phyloP scores from a whole-genome alignment of 2,888 invertebrate genomes.

The Dasypogon diadema region DNA sequence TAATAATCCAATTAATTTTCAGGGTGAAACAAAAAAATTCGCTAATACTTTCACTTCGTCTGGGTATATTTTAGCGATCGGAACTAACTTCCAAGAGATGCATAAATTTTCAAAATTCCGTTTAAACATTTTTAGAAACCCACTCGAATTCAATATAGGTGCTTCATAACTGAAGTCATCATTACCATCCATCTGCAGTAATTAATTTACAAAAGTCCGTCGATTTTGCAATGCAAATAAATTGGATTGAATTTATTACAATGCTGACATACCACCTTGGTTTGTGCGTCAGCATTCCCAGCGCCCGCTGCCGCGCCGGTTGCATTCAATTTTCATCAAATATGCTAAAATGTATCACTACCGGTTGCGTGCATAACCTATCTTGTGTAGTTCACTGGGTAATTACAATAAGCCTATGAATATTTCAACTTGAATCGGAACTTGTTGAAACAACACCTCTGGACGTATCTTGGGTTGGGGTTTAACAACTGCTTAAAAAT shows the following conservation, averaged over 20 bases:
- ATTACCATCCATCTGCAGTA: no score
- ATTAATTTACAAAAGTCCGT: no score
- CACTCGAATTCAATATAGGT: no score
- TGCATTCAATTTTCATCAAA: background rate
- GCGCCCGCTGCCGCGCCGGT: background rate
- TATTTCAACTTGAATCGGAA: background rate
- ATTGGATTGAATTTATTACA: conserved; percentile 14
- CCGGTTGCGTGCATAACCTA: background rate
- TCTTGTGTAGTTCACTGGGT: background rate
- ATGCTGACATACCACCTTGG: background rate
- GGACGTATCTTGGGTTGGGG: background rate
- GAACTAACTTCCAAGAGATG: no score
- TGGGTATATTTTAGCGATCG: no score
- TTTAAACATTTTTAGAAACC: no score
- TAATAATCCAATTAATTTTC: no score
- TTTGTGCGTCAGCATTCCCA: background rate
- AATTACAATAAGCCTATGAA: background rate
- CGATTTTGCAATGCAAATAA: background rate
- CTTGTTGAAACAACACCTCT: conserved; percentile 5
- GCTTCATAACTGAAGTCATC: no score
- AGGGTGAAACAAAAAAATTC: no score
- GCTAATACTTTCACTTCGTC: no score
- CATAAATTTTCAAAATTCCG: no score
- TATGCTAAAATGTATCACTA: conserved; percentile 7
- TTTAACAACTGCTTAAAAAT: background rate